Conservation (phyloP, 1,140 invertebrate species). For the Megalopta genalis region DNA sequence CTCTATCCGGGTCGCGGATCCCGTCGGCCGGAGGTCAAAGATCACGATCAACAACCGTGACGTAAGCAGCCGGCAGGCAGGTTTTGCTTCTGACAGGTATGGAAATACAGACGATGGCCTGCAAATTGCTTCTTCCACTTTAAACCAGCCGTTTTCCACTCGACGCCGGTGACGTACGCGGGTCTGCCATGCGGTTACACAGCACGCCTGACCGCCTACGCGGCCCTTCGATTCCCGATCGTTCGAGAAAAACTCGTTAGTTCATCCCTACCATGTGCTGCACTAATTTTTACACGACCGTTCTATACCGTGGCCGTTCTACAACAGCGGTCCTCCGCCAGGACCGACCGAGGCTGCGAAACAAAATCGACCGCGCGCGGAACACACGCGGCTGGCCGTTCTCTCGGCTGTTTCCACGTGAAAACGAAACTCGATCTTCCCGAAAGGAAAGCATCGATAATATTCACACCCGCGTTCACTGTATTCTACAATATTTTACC, state of each 20-base stretch:
- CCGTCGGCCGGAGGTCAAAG: conserved; percentile 18
- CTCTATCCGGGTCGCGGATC: conserved; percentile 17
- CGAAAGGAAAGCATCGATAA: too few relatives aligned
- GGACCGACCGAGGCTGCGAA: too few relatives aligned
- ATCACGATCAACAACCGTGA: conserved; percentile 46
- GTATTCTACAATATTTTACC: too few relatives aligned
- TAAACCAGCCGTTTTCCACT: conserved; percentile 51
- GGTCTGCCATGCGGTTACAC: conserved; percentile 28
- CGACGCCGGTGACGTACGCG: conserved; percentile 11
- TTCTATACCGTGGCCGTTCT: background rate
- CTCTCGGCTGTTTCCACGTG: too few relatives aligned
- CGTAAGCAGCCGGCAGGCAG: conserved; percentile 37
- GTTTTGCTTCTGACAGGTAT: conserved; percentile 56
- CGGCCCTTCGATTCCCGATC: conserved; percentile 11
- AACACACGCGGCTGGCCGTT: too few relatives aligned
- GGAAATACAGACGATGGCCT: conserved; percentile 58
- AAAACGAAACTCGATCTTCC: too few relatives aligned
- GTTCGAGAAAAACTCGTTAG: conserved; percentile 16
- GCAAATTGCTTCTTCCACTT: conserved; percentile 64
- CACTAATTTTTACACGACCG: background rate
- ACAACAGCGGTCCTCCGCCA: too few relatives aligned
- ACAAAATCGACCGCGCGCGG: too few relatives aligned
- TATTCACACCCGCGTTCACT: too few relatives aligned
- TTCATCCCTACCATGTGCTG: background rate
- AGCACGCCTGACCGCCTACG: conserved; percentile 3